Base-by-base conservation (phyloP, 2,113 vertebrate species). In the Pseudorhombus dupliciocellatus region DNA sequence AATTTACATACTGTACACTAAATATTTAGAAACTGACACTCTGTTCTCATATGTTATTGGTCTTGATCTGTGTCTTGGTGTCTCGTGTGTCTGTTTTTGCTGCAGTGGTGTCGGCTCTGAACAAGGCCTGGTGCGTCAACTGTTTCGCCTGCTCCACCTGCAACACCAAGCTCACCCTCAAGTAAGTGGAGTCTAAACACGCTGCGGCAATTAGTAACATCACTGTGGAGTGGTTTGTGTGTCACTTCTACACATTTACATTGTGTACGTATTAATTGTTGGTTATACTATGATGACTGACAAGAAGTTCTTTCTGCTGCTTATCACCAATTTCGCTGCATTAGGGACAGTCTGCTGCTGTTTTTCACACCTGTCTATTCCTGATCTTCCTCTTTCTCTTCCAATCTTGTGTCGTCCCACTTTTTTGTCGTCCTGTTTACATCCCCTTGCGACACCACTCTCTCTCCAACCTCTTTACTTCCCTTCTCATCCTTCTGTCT, bases 91-190 rank as follows among this genome's bases (percentile, higher is more conserved):
- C 16, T 57, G 7, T 63, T 16, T 12, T 77, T 82, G 34, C 24
- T 22, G 21, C 73, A 99, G 98, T 99, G 89, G 96, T 99, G 46
- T 99, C 97, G 54, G 97, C 98, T 37, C 93, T 99, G 68, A 99
- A 99, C 88, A 99, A 99, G 92, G 97, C 98, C 21, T 99, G 98
- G 98, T 99, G 98, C 52, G 96, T 99, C 80, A 96, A 95, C 91
- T 99, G 98, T 72, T 99, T 99, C 0, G 92, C 95, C 84, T 99
- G 97, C 88, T 98, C 97, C 9, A 98, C 98, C 68, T 99, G 97
- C 93, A 98, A 98, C 91, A 96, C 95, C 81, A 99, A 98, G 77
- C 92, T 99, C 87, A 99, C 97, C 1, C 96, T 98, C 83, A 99
- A 98, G 98, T 99, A 95, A 95, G 97, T 85, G 4, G 1, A 40